These are phyloP conservation scores for Anastrepha obliqua DNA, from an alignment of 1,140 invertebrate genomes.

Conservation along the genomic window DNA sequence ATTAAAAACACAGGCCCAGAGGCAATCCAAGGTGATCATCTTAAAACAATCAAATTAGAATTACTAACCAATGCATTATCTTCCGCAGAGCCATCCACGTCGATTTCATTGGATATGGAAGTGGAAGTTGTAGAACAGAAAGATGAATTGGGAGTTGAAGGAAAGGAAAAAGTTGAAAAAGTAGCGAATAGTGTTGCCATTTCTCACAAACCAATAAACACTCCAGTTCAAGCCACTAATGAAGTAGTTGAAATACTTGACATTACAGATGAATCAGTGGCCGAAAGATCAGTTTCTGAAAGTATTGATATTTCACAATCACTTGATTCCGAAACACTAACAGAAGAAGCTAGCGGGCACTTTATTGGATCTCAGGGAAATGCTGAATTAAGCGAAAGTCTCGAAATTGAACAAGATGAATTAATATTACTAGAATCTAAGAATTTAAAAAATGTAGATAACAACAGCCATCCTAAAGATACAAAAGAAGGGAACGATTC, in stretches of 20 bases:
- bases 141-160: neutral
- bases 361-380: neutral
- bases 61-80: slow-evolving; percentile 52
- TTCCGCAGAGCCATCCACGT: slow-evolving; percentile 37
- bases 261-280: neutral
- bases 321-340: neutral
- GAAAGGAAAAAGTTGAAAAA: neutral
- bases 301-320: neutral
- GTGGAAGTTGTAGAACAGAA: slow-evolving; percentile 17
- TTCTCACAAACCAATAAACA: neutral
- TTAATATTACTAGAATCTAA: neutral
- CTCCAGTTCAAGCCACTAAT: neutral
- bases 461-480: neutral
- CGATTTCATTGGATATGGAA: neutral
- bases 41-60: slow-evolving; percentile 51
- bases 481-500: neutral
- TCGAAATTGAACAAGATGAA: neutral
- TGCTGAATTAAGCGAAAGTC: neutral
- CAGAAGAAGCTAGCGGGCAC: neutral
- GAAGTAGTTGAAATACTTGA: neutral
- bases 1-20: neutral
- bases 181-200: neutral
- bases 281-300: neutral
- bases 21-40: slow-evolving; percentile 31
- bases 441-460: neutral